Evolutionary conservation across 2,888 invertebrate genomes (phyloP).

Genomic region (Panorpa germanica): DNA sequence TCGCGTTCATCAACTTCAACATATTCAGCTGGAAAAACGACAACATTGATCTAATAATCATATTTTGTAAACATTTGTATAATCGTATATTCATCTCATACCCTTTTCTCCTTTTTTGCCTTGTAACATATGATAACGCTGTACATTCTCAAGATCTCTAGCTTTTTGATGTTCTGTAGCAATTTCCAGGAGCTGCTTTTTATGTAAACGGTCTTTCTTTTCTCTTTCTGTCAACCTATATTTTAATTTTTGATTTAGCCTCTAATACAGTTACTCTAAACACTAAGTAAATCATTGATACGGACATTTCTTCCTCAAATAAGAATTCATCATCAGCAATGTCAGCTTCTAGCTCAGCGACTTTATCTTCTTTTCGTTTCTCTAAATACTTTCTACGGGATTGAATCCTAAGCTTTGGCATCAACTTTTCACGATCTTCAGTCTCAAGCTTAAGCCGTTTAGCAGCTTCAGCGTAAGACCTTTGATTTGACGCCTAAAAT

Average conservation of each 20-base stretch:
- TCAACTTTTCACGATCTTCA: slow-evolving; percentile 66
- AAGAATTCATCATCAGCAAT: slow-evolving; percentile 91
- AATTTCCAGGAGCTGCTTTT: slow-evolving; percentile 72
- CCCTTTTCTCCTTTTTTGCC: slow-evolving; percentile 58
- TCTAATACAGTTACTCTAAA: slow-evolving; percentile 3
- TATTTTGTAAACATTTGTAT: neutral
- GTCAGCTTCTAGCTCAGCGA: slow-evolving; percentile 85
- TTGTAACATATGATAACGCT: slow-evolving; percentile 88
- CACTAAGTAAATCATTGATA: slow-evolving; percentile 13
- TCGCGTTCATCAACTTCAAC: slow-evolving; percentile 76
- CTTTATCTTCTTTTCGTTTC: slow-evolving; percentile 91
- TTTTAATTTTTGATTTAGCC: neutral
- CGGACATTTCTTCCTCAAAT: slow-evolving; percentile 75
- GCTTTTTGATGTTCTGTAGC: slow-evolving; percentile 95
- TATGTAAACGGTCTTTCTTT: slow-evolving; percentile 66
- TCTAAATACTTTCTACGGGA: slow-evolving; percentile 87
- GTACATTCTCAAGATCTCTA: slow-evolving; percentile 77
- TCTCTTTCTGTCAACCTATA: slow-evolving; percentile 71
- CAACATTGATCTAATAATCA: slow-evolving; percentile 7
- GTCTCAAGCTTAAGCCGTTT: slow-evolving; percentile 76
- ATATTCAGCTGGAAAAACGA: slow-evolving; percentile 37
- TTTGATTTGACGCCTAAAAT: slow-evolving; percentile 33
- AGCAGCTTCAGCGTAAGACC: slow-evolving; percentile 72
- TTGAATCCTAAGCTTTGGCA: slow-evolving; percentile 76
- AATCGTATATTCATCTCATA: slow-evolving; percentile 14